Percentiles rank a stretch among this genome's conserved stretches.
Evolutionary conservation across 2,113 vertebrate species (phyloP).

Genomic region (Columba livia): DNA sequence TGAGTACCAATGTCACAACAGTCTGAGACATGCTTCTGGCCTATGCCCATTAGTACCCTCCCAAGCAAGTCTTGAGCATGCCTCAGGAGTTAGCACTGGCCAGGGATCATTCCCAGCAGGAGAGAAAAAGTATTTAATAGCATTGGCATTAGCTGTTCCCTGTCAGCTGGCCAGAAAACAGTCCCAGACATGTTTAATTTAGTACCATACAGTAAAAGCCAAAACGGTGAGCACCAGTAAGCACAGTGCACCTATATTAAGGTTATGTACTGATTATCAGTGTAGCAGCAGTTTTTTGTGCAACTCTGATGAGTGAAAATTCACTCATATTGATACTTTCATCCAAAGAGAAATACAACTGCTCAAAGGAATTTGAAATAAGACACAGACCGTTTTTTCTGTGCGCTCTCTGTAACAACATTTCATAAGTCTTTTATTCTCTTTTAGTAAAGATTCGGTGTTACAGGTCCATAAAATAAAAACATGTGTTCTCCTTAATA

Average conservation of each 20-base stretch:
- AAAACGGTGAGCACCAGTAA: not conserved
- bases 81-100: not conserved
- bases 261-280: not conserved
- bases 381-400: not conserved
- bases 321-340: not conserved
- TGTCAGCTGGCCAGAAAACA: constrained; percentile 31
- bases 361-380: not conserved
- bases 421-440: constrained; percentile 54
- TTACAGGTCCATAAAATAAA: constrained; percentile 58
- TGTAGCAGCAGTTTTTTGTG: not conserved
- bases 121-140: constrained; percentile 8
- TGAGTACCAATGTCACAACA: not conserved
- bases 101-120: not conserved
- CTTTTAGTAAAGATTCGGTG: constrained; percentile 36
- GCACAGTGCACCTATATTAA: not conserved
- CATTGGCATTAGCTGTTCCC: not conserved
- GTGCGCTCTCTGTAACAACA: not conserved
- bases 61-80: not conserved
- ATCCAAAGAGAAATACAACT: not conserved
- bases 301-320: constrained; percentile 14
- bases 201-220: not conserved
- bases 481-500: constrained; percentile 59
- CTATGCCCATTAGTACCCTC: not conserved
- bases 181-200: not conserved
- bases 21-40: not conserved